These are phyloP conservation scores for Chrosomus eos DNA, from an alignment of 2,797 vertebrate species.

Conservation along the genomic window DNA sequence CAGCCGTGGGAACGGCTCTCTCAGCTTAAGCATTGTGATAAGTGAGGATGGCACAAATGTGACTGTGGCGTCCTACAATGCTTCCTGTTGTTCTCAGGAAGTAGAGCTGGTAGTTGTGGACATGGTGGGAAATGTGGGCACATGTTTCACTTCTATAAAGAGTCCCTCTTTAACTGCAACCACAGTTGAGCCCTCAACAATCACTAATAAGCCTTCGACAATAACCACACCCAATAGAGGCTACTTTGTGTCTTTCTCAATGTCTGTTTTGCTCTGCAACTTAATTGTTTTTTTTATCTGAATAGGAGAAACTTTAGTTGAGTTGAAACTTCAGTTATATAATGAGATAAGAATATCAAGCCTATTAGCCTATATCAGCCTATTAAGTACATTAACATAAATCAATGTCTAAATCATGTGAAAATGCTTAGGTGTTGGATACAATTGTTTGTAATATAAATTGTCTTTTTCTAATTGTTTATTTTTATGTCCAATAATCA, in stretches of 20 bases:
- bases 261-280: background rate
- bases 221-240: background rate
- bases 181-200: background rate
- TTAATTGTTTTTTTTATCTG: background rate
- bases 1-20: constrained; percentile 45
- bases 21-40: constrained; percentile 9
- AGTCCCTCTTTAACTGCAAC: background rate
- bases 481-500: background rate
- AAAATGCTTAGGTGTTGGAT: background rate
- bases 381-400: background rate
- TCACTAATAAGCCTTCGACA: too few species aligned
- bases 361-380: too few species aligned
- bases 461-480: background rate
- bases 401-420: background rate
- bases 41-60: constrained; percentile 24
- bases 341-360: background rate
- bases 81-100: constrained; percentile 45
- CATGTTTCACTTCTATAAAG: constrained; percentile 39
- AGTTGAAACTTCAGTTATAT: background rate
- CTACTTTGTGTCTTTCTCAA: background rate
- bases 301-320: background rate
- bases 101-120: constrained; percentile 47
- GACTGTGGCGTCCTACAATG: constrained; percentile 26
- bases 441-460: background rate
- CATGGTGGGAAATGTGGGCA: constrained; percentile 41